Evolutionary conservation across 2,888 invertebrate species (phyloP), one percentile per base, ranked within the genome.

Genomic region (Amblyteles armatorius): DNA sequence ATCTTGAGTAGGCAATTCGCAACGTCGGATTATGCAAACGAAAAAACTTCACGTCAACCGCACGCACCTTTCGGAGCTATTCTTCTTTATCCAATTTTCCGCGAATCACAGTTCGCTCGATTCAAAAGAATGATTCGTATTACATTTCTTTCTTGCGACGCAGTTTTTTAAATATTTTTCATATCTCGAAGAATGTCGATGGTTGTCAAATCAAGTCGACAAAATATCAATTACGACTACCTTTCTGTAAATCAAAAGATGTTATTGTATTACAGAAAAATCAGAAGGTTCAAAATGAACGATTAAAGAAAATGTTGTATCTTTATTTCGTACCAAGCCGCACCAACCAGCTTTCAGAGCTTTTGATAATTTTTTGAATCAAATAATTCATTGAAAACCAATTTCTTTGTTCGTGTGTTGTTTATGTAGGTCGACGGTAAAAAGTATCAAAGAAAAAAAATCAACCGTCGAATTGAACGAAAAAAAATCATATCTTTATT

Each of bases 21-120:
- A 40, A 78, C 44, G 52, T 16, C 55, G 69, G 78, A 60, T 78
- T 78, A 69, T 44, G 78, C 60, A 78, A 78, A 69, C 29, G 55
- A 50, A 79, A 79, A 29, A 63, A 71, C n/a, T 71, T 69, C 29
- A n/a, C 52, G 52, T 76, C 65, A 33, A 48, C 13, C 19, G 65
- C 65, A 65, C 16, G 65, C 76, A 16, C 19, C 65, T 67, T 52
- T 36, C 13, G 26, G 55, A 22, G 63, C 50, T 60, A 60, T 69
- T 67, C 13, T 69, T 6, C 44, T 33, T 78, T 79, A 16, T 44
- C 57, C 40, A 72, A 72, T 55, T 55, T 40, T 40, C 44, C 52
- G 26, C 40, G 55, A 72, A 36, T 72, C 40, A 72, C 72, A 33
- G 22, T 40, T 6, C 4, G 7, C 55, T 40, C 22, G 40, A 13